Percentiles rank a stretch among this genome's conserved stretches.
Evolutionary conservation across 2,113 vertebrate genomes (phyloP).

Genomic region (Falco punctatus): DNA sequence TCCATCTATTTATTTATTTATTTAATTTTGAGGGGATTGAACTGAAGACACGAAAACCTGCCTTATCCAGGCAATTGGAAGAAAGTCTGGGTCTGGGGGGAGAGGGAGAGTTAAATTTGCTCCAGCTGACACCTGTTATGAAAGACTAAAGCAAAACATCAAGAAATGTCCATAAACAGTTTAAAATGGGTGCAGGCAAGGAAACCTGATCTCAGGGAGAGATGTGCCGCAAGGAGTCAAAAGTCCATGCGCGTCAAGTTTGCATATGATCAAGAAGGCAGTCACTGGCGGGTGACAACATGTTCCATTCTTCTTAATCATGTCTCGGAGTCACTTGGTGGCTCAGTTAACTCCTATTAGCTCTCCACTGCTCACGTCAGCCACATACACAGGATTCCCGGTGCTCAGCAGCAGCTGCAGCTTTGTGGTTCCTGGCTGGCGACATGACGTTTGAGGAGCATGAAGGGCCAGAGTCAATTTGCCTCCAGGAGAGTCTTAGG

Average conservation of each 20-base stretch:
- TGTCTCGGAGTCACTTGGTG: not conserved
- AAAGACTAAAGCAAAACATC: not conserved
- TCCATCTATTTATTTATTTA: not conserved
- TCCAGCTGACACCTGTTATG: not conserved
- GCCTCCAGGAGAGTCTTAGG: not conserved
- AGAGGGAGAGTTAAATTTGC: not conserved
- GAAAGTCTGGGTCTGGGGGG: not conserved
- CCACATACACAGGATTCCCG: not conserved
- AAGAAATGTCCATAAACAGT: not conserved
- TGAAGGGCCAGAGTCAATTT: not conserved
- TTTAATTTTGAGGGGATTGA: not conserved
- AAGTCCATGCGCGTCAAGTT: not conserved
- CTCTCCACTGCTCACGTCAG: not conserved
- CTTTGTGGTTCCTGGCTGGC: not conserved
- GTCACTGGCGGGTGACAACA: not conserved
- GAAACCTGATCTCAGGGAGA: not conserved
- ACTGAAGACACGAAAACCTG: not conserved
- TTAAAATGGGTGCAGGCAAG: not conserved
- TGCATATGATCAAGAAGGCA: not conserved
- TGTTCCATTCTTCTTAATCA: not conserved
- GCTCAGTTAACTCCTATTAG: not conserved
- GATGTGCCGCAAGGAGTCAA: accelerated
- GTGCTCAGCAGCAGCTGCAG: not conserved
- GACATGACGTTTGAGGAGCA: accelerated
- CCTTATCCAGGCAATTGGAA: not conserved